These are phyloP conservation scores for Vanacampus margaritifer DNA, from an alignment of 2,113 vertebrate species.

Conservation along the genomic window DNA sequence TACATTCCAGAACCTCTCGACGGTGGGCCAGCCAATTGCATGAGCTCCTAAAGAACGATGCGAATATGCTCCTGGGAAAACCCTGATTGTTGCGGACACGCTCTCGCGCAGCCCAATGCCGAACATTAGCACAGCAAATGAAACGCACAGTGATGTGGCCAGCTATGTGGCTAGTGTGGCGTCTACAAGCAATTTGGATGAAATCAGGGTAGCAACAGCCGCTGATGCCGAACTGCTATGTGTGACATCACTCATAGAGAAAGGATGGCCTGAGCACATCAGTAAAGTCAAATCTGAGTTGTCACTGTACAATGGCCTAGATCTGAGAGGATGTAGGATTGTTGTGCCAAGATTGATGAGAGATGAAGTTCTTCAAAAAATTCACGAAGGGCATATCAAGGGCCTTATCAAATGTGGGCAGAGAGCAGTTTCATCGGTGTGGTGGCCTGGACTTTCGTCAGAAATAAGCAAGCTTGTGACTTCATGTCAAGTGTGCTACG, in stretches of 20 bases:
- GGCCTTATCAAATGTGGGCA: not conserved
- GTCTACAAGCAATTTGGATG: not conserved
- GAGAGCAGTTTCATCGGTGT: not conserved
- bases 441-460: too few relatives aligned
- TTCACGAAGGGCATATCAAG: not conserved
- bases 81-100: not conserved
- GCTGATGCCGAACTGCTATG: not conserved
- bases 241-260: not conserved
- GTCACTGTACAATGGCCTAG: not conserved
- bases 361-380: not conserved
- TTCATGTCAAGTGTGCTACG: not conserved
- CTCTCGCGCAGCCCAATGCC: not conserved
- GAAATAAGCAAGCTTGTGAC: too few relatives aligned
- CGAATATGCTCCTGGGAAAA: not conserved
- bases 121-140: not conserved
- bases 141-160: not conserved
- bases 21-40: too few relatives aligned
- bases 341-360: not conserved
- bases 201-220: not conserved
- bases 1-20: too few relatives aligned
- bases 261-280: not conserved
- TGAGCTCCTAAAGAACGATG: too few relatives aligned
- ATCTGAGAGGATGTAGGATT: not conserved
- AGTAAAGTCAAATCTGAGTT: not conserved
- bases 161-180: not conserved